These are phyloP conservation scores for Drosophila ficusphila DNA, from an alignment of 1,140 invertebrate species.

Conservation along the genomic window DNA sequence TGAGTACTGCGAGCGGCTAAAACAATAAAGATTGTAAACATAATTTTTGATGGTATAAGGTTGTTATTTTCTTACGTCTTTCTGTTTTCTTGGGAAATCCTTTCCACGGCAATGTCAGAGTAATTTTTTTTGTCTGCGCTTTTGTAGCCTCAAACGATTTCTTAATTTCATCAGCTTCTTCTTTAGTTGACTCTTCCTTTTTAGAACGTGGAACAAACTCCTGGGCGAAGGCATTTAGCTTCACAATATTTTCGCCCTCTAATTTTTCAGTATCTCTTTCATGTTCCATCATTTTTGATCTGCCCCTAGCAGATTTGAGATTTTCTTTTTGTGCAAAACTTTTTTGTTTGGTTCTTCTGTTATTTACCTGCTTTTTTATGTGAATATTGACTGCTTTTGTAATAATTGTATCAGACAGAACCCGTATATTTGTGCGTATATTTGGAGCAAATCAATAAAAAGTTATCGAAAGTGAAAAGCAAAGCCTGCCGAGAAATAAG, in stretches of 20 bases:
- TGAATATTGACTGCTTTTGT: conserved; percentile 15
- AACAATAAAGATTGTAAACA: too few species aligned
- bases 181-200: neutral
- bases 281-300: too few species aligned
- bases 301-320: too few species aligned
- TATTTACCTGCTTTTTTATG: conserved; percentile 5
- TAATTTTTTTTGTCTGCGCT: conserved; percentile 1
- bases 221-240: conserved; percentile 33
- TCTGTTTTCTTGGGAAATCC: conserved; percentile 51
- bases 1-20: conserved; percentile 1
- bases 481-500: neutral
- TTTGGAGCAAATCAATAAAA: neutral
- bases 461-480: neutral
- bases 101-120: conserved; percentile 55
- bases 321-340: conserved; percentile 44
- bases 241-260: neutral
- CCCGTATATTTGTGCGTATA: conserved; percentile 6
- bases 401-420: conserved; percentile 7
- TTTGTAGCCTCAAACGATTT: neutral
- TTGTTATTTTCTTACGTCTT: neutral
- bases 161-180: neutral
- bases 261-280: neutral
- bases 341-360: neutral
- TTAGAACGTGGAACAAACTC: conserved; percentile 43
- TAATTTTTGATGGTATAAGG: too few species aligned